These are phyloP conservation scores for Porites divaricata DNA, from an alignment of 92 coral and sea anemone species.

Conservation along the genomic window DNA sequence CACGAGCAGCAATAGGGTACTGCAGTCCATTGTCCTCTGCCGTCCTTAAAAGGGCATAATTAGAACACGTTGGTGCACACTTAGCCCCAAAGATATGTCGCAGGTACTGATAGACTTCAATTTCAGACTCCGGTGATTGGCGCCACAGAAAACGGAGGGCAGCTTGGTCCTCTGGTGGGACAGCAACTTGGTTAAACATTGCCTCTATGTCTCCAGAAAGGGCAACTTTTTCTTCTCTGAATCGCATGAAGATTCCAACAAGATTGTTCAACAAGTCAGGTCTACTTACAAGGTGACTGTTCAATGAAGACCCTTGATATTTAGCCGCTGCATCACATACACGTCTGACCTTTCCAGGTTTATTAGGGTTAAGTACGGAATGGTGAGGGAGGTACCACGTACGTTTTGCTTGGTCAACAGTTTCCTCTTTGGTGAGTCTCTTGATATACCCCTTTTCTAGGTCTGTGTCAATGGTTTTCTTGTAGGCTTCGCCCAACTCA, in stretches of 20 bases:
- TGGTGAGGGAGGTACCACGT: constrained; percentile 15
- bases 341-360: constrained; percentile 49
- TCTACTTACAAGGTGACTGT: constrained; percentile 52
- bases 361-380: constrained; percentile 29
- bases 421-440: too few species aligned
- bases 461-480: constrained; percentile 39
- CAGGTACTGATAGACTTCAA: constrained; percentile 50
- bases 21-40: constrained; percentile 45
- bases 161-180: constrained; percentile 47
- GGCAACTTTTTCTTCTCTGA: constrained; percentile 60
- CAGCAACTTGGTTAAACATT: constrained; percentile 66
- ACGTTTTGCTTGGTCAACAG: too few species aligned
- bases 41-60: constrained; percentile 43
- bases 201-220: constrained; percentile 67
- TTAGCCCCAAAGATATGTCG: constrained; percentile 53
- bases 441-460: constrained; percentile 53
- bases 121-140: constrained; percentile 30
- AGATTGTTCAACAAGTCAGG: constrained; percentile 52
- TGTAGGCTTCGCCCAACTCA: constrained; percentile 1
- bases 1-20: constrained; percentile 53
- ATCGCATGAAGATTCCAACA: constrained; percentile 60
- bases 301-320: constrained; percentile 51
- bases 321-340: constrained; percentile 62
- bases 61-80: constrained; percentile 57
- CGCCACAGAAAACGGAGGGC: constrained; percentile 61